Evolutionary conservation across 2,888 invertebrate genomes (phyloP).

Genomic region (Lysandra coridon): DNA sequence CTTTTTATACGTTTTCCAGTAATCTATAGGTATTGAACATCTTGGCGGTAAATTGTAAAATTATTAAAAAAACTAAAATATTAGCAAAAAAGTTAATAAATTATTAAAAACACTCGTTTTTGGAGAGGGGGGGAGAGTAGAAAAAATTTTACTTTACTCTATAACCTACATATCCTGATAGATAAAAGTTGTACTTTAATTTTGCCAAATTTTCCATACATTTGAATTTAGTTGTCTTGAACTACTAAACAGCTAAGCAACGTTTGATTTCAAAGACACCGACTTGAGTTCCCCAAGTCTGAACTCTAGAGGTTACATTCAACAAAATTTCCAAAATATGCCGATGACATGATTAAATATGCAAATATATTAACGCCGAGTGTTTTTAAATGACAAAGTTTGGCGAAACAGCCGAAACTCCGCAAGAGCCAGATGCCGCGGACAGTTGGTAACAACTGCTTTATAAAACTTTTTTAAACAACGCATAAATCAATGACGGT

Average conservation of each 20-base stretch:
- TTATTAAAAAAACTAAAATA: too few species aligned
- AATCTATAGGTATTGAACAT: too few species aligned
- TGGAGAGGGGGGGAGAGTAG: too few species aligned
- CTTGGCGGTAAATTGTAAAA: too few species aligned
- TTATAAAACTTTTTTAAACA: constrained; percentile 77
- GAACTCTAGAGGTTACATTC: background rate
- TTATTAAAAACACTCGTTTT: too few species aligned
- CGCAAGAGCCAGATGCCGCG: constrained; percentile 73
- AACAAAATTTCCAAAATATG: background rate
- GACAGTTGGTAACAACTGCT: constrained; percentile 77
- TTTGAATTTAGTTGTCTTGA: too few species aligned
- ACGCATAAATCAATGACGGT: constrained; percentile 75
- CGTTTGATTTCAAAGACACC: background rate
- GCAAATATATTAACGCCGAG: constrained; percentile 35
- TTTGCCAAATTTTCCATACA: too few species aligned
- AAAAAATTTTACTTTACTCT: too few species aligned
- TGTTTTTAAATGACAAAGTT: constrained; percentile 64
- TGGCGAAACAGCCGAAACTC: constrained; percentile 63
- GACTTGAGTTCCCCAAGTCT: background rate
- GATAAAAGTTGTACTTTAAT: too few species aligned
- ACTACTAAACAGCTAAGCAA: background rate
- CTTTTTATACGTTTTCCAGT: too few species aligned
- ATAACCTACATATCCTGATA: too few species aligned
- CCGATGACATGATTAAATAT: constrained; percentile 27
- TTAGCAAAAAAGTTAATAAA: too few species aligned